Conservation (phyloP, 2,797 vertebrate genomes). For the Halcyon smyrnensis region DNA sequence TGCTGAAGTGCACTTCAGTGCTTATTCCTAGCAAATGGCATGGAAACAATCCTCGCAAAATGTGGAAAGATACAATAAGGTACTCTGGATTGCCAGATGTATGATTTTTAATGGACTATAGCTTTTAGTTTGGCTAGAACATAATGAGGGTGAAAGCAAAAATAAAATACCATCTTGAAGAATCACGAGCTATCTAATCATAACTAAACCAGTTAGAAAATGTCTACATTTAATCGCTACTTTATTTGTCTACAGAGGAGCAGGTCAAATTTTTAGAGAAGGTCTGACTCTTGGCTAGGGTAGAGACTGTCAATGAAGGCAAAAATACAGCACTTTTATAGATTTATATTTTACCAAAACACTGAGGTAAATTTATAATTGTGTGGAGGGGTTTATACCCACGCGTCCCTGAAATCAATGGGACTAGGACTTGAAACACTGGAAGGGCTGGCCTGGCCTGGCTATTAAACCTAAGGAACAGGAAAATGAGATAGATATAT, state of each 20-base stretch:
- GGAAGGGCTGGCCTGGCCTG: background rate
- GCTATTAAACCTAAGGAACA: background rate
- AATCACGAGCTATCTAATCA: background rate
- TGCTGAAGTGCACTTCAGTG: background rate
- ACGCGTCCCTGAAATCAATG: background rate
- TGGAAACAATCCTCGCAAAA: slow-evolving; percentile 5
- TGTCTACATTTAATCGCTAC: background rate
- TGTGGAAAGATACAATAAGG: background rate
- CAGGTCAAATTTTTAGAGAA: background rate
- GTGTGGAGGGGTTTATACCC: background rate
- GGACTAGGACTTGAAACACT: background rate
- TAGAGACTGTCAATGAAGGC: background rate
- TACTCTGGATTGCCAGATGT: background rate
- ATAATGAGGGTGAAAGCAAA: background rate
- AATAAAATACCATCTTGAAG: background rate
- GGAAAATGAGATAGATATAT: background rate
- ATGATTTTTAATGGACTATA: background rate
- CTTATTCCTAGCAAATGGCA: background rate
- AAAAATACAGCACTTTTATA: background rate
- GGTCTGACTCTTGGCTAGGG: background rate
- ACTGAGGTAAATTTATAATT: background rate
- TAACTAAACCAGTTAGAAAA: background rate
- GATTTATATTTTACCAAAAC: background rate
- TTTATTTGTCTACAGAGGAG: background rate
- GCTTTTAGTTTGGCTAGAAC: background rate